Conservation (phyloP, 30 jellyfish, hydroid and myxozoan species). For the Aurelia sp. region DNA sequence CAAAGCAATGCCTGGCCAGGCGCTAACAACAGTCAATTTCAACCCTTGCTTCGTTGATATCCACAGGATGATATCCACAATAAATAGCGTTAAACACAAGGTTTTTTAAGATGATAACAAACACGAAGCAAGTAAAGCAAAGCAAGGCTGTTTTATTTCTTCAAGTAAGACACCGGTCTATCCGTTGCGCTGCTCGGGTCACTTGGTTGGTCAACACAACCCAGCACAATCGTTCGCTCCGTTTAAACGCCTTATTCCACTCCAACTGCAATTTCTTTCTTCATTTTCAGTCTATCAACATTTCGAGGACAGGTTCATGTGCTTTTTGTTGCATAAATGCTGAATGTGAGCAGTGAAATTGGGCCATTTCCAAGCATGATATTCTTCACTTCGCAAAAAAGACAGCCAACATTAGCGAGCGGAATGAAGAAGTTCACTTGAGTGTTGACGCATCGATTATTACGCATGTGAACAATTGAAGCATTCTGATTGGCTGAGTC, state of each 20-base stretch:
- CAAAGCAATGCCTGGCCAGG: neutral
- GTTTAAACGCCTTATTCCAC: neutral
- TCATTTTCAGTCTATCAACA: neutral
- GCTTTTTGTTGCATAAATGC: constrained; percentile 12
- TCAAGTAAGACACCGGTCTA: constrained; percentile 37
- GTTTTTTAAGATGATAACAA: neutral
- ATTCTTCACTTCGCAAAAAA: constrained; percentile 21
- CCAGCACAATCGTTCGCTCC: neutral
- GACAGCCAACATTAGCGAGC: constrained; percentile 70
- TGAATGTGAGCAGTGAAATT: constrained; percentile 40
- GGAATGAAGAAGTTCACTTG: constrained; percentile 34
- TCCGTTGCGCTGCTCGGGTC: neutral
- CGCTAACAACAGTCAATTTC: neutral
- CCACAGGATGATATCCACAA: neutral
- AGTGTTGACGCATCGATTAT: constrained; percentile 83
- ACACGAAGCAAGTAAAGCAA: neutral
- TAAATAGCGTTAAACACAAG: neutral
- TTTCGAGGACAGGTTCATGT: neutral
- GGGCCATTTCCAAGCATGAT: constrained; percentile 41
- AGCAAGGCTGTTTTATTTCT: constrained; percentile 2
- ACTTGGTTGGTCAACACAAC: neutral
- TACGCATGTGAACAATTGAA: constrained; percentile 82
- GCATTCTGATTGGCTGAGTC: constrained; percentile 54
- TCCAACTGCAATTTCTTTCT: neutral
- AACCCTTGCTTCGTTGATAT: neutral